phyloP scores from a whole-genome alignment of 1,140 invertebrate species.

The Geopemphigus sp. region DNA sequence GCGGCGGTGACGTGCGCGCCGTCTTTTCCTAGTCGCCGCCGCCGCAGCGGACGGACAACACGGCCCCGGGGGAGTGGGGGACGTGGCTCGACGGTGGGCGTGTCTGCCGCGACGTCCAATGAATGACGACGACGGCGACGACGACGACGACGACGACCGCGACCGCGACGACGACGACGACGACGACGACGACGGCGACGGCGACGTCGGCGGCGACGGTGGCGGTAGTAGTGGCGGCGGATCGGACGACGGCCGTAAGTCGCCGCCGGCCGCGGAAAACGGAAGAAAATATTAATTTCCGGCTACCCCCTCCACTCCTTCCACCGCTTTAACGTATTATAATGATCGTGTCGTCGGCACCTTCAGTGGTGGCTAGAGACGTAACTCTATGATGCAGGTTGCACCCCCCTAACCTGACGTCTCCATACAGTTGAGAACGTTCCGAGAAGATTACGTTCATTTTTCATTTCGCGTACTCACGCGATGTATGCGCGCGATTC shows the following conservation, averaged over 20 bases:
- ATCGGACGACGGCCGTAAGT: too few relatives aligned
- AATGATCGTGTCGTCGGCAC: too few relatives aligned
- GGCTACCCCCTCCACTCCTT: background rate
- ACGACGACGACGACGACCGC: background rate
- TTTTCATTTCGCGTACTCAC: too few relatives aligned
- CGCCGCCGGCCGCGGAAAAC: constrained; percentile 3
- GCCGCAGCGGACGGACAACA: background rate
- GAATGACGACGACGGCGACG: constrained; percentile 11
- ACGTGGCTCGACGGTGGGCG: constrained; percentile 31
- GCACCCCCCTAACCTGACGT: too few relatives aligned
- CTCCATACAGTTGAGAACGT: too few relatives aligned
- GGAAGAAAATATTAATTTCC: constrained; percentile 17
- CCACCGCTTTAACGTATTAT: too few relatives aligned
- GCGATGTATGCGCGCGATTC: too few relatives aligned
- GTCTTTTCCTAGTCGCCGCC: background rate
- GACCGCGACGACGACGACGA: background rate
- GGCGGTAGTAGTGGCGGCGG: background rate
- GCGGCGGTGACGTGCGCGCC: constrained; percentile 26
- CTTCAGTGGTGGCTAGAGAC: too few relatives aligned
- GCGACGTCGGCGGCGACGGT: background rate
- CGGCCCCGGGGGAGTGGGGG: constrained; percentile 14
- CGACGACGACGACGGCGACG: background rate
- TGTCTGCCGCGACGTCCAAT: constrained; percentile 34
- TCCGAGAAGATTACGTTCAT: too few relatives aligned
- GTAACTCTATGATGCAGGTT: too few relatives aligned